These are phyloP conservation scores for Lutraria lutraria DNA, from an alignment of 2,888 invertebrate genomes.

Conservation along the genomic window DNA sequence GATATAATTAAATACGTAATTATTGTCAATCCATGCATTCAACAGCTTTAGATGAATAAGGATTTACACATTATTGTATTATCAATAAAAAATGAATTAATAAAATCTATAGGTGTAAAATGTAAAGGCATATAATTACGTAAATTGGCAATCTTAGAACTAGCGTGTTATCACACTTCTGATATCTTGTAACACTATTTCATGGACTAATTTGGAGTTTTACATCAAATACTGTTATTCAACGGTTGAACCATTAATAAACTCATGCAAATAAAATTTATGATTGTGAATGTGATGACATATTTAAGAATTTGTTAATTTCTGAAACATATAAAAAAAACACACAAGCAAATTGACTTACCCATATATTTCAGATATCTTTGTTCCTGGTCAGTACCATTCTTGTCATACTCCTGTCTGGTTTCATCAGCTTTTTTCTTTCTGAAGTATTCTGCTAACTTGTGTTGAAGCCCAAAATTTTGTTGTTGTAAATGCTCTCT, in stretches of 20 bases:
- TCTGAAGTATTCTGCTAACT: conserved; percentile 86
- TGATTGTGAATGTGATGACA: background rate
- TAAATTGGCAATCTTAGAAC: too few relatives aligned
- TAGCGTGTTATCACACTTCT: too few relatives aligned
- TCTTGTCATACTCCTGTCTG: conserved; percentile 85
- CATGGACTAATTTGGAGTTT: too few relatives aligned
- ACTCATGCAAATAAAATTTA: too few relatives aligned
- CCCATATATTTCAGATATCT: conserved; percentile 86
- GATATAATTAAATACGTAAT: background rate
- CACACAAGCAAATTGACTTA: conserved; percentile 56
- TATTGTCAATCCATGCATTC: too few relatives aligned
- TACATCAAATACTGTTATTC: too few relatives aligned
- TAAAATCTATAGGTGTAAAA: too few relatives aligned
- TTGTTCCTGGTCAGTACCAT: conserved; percentile 86
- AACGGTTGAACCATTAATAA: too few relatives aligned
- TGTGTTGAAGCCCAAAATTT: conserved; percentile 86
- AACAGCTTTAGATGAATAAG: background rate
- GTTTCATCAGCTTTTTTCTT: conserved; percentile 86
- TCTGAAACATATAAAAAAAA: too few relatives aligned
- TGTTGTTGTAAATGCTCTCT: conserved; percentile 84
- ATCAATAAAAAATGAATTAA: too few relatives aligned
- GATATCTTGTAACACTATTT: too few relatives aligned
- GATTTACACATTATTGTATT: background rate
- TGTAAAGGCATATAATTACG: too few relatives aligned
- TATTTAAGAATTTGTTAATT: background rate